Evolutionary conservation across 2,888 invertebrate genomes (phyloP).

Genomic region (Ormyrus thymus): DNA sequence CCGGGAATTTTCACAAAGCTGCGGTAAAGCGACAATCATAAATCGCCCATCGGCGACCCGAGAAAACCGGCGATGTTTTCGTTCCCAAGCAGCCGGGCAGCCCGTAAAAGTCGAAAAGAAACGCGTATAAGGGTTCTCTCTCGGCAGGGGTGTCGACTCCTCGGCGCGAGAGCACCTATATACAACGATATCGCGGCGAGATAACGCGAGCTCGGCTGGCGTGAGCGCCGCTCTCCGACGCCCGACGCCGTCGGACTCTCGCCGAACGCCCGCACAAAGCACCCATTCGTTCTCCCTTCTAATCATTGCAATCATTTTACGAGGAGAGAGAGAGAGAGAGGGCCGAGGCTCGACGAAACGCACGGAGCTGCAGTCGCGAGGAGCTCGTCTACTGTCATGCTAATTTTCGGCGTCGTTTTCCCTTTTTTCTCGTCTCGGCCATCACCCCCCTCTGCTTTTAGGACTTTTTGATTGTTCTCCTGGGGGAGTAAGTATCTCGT

Average conservation of each 20-base stretch:
- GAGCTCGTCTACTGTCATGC: not conserved
- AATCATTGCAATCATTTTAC: constrained; percentile 38
- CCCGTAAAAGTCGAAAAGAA: not conserved
- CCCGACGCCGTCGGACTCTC: constrained; percentile 10
- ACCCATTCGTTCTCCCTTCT: constrained; percentile 32
- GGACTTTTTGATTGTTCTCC: too few species aligned
- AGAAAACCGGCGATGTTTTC: not conserved
- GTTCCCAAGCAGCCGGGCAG: not conserved
- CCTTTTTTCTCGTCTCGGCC: not conserved
- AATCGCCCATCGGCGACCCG: not conserved
- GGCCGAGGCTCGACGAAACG: not conserved
- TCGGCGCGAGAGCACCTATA: not conserved
- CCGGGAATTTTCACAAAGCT: too few species aligned
- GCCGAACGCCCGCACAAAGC: constrained; percentile 29
- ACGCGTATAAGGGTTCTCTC: not conserved
- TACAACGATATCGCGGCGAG: constrained; percentile 6
- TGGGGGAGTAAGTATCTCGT: too few species aligned
- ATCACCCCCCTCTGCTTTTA: too few species aligned
- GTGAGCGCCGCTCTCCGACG: not conserved
- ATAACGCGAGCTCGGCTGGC: constrained; percentile 11
- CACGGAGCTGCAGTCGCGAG: not conserved
- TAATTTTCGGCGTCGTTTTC: constrained; percentile 7
- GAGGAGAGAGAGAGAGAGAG: not conserved
- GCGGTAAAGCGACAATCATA: not conserved
- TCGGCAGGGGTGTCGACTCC: not conserved